Base-by-base conservation (phyloP, 2,113 vertebrate genomes). In the Morphnarchus princeps region DNA sequence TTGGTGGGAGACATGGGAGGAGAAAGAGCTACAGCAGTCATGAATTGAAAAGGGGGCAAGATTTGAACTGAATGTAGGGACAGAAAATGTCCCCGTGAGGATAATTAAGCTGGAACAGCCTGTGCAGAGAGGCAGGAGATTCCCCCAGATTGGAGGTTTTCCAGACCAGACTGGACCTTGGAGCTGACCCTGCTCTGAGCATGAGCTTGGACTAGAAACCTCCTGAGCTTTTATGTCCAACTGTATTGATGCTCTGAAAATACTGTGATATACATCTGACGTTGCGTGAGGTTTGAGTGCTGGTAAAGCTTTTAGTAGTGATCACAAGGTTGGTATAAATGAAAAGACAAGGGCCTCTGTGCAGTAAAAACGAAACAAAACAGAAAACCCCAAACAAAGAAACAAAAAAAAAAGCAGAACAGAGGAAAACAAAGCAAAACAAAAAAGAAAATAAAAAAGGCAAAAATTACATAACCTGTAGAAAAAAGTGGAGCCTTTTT, bases 251-350 rank as follows among this genome's bases (percentile, higher is more conserved):
- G 66, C 21, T 59, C 24, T n/a, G 52, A 6, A 24, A 24, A 16
- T 2, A 13, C 34, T 15, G 24, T 16, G 63, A 15, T 26, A 11
- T 1, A 1, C 29, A 47, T 16, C 29, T 58, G 65, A 22, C 1
- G 1, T 19, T 32, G 73, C 0, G 2, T 26, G 59, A 47, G 31
- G 8, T 13, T 45, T 34, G 1, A 36, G 79, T 24, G 54, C 91
- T 78, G 49, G 81, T 19, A 3, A 67, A 67, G 38, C 25, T 9
- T 40, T 79, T 38, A 54, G 38, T 12, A 83, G 22, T 3, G 6
- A 29, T 34, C 54, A 4, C 38, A 22, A 16, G 28, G 52, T 13
- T 67, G 67, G 11, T 24, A 2, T 9, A 25, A 45, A 1, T 5
- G 45, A 66, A 57, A 66, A 62, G 38, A 28, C 28, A 49, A 63